Evolutionary conservation across 2,888 invertebrate species (phyloP).

Genomic region (Dynastes maya): DNA sequence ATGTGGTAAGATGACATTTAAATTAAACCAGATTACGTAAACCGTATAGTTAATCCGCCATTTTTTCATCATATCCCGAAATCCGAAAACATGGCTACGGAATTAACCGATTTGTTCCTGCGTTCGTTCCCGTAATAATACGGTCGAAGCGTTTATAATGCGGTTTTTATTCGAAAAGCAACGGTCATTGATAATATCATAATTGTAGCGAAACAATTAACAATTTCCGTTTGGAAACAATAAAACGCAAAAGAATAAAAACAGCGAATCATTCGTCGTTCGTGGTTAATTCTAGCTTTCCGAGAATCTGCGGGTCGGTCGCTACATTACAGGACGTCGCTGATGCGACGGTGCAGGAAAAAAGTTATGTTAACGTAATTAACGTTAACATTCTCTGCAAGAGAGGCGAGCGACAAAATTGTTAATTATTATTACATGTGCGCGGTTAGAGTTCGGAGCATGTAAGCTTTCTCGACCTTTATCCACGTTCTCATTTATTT

Average conservation of each 20-base stretch:
- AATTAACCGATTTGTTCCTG: slow-evolving; percentile 8
- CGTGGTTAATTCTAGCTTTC: slow-evolving; percentile 38
- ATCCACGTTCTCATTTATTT: not conserved
- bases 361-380: slow-evolving; percentile 31
- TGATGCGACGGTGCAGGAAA: not conserved
- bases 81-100: not conserved
- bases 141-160: not conserved
- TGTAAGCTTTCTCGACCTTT: slow-evolving; percentile 12
- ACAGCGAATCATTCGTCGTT: slow-evolving; percentile 43
- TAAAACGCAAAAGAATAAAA: slow-evolving; percentile 31
- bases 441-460: not conserved
- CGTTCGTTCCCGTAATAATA: not conserved
- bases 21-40: too few relatives aligned
- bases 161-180: slow-evolving; percentile 26
- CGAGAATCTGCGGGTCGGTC: slow-evolving; percentile 18
- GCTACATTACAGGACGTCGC: slow-evolving; percentile 9
- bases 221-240: slow-evolving; percentile 47
- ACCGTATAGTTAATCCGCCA: too few relatives aligned
- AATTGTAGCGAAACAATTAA: slow-evolving; percentile 45
- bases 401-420: slow-evolving; percentile 24
- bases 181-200: slow-evolving; percentile 37
- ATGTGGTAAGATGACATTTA: too few relatives aligned
- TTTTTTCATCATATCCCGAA: not conserved
- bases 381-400: slow-evolving; percentile 7
- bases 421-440: slow-evolving; percentile 32